phyloP scores from a whole-genome alignment of 2,797 vertebrate species.

The Mastacembelus armatus region DNA sequence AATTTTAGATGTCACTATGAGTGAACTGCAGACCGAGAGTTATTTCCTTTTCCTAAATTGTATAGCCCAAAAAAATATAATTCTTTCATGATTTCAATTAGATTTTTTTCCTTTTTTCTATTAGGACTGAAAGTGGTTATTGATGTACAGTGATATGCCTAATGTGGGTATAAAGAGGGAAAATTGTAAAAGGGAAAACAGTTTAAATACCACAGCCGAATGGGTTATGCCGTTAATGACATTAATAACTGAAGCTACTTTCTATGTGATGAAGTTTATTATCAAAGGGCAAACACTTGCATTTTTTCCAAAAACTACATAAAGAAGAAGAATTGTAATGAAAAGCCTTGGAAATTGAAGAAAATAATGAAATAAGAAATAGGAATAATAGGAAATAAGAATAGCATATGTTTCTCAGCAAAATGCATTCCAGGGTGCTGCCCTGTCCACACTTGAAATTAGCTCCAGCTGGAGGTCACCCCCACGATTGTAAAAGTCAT shows the following conservation, averaged over 20 bases:
- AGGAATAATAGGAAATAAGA: conserved; percentile 16
- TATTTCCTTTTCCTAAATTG: conserved; percentile 24
- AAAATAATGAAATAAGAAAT: no score
- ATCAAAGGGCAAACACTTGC: no score
- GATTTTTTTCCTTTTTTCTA: no score
- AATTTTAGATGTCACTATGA: conserved; percentile 14
- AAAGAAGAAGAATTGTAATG: no score
- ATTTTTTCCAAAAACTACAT: no score
- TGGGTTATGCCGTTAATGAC: neutral
- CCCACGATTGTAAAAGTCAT: conserved; percentile 62
- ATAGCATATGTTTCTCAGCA: conserved; percentile 32
- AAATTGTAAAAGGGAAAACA: neutral
- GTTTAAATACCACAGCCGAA: neutral
- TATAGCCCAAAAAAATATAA: conserved; percentile 15
- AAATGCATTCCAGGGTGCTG: conserved; percentile 47
- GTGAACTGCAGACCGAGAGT: conserved; percentile 1
- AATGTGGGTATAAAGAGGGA: neutral
- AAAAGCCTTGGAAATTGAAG: no score
- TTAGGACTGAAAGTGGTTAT: neutral
- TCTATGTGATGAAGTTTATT: no score
- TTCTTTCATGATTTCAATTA: conserved; percentile 7
- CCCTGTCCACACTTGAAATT: conserved; percentile 60
- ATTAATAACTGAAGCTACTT: neutral
- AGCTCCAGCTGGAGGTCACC: conserved; percentile 68
- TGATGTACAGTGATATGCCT: neutral